Base-by-base conservation (phyloP, 2,797 vertebrate species). In the Phyllotis vaccarum region DNA sequence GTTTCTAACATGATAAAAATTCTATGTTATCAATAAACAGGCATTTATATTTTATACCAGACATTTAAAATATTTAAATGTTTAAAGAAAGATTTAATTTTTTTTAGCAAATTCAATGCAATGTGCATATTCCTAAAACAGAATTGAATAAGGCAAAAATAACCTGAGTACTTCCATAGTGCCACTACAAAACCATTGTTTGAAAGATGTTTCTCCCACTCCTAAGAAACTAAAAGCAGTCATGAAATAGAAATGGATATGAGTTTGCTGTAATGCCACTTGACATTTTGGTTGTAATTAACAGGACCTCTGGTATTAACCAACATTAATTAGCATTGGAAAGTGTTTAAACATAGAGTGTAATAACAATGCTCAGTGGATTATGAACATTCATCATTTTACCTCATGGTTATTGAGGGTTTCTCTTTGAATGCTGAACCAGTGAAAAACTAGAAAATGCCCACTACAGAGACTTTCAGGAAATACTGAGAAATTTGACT, bases 211-310 rank as follows among this genome's bases (percentile, higher is more conserved):
- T 86, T 89, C 9, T 58, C 40, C 37, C 27, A 93, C n/a, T 52
- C 5, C 49, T 49, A 94, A 83, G 89, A 95, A 95, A 95, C 87
- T 90, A 89, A 96, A 92, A 56, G 72, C 24, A 72, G 40, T 14
- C 37, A 66, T 70, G 74, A 91, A 94, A 80, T 89, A 92, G 46
- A 93, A 96, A 93, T 92, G 68, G 85, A 62, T 87, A 79, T 75
- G 37, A 95, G 56, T 90, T 96, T 95, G 16, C n/a, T 83, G 12
- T 94, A 93, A 91, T 86, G 72, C 72, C 64, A 88, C 86, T 94
- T 89, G 93, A 96, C 86, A 96, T 96, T 96, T 92, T 86, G 76
- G 58, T 88, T 96, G 22, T 95, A 85, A 95, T 96, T 92, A 96
- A 85, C 7, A 95, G 82, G 54, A 92, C 17, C 94, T 95, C 17